Base-by-base conservation (phyloP, 2,888 invertebrate species). In the Apotomis capreana region DNA sequence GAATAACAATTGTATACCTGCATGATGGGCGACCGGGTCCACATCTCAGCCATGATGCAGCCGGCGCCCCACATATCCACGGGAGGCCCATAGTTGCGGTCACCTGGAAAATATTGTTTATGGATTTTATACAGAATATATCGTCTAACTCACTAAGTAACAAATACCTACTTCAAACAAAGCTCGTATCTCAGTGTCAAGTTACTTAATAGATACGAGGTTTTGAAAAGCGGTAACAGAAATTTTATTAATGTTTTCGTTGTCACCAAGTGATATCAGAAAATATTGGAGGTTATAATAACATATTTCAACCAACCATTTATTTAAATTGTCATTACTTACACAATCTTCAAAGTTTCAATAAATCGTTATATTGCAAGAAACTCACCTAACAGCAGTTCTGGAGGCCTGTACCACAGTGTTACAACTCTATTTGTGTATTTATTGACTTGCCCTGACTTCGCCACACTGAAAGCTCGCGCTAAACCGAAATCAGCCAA, bases 41-140 rank as follows among this genome's bases (percentile, higher is more conserved):
- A 99, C 98, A 99, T 98, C 93, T 99, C 99, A 0, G 99, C 99
- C 99, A 99, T 99, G 75, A 99, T 99, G 85, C 99, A 99, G 0
- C 99, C 99, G 0, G 98, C 99, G 0, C 97, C 97, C 97, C 97
- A 97, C 92, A 99, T 95, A 92, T 99, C 99, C 12, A 99, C 98
- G 0, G 99, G 97, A 0, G 99, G 98, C 0, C 98, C 98, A 83
- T 99, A 99, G 90, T 99, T 98, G 12, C 99, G 94, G 81, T 98
- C 97, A 51, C 98, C 92, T 93, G 74, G 0, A 96, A 57, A 51
- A 57, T 15, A 75, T 46, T 9, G 26, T 26, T 26, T 26, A 26
- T 36, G 49, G 57, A 5, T 52, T 46, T 55, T 58, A 6, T 26
- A 26, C 26, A 26, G 26, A 26, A 26, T 26, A 26, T 2, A 26